A percentile compares a stretch with the other conserved stretches of the same genome.
Conservation (phyloP, 2,797 vertebrate genomes). For the Crenichthys baileyi region DNA sequence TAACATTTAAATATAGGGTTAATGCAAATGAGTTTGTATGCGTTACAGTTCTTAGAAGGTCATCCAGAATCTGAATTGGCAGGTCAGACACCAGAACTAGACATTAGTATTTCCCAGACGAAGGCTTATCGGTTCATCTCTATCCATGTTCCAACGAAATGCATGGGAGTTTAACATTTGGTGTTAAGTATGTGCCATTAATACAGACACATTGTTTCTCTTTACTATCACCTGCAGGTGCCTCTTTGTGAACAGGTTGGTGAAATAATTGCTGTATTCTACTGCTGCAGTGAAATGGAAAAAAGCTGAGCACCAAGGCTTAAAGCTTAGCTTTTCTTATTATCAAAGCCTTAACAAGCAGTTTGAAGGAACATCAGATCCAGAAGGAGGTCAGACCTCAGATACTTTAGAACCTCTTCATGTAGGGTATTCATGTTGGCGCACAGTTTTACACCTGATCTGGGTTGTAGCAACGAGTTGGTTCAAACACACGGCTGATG, state of each 20-base stretch:
- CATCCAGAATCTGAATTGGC: no score
- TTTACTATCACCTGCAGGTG: constrained; percentile 15
- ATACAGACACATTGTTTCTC: neutral
- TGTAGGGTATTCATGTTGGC: neutral
- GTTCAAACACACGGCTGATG: neutral
- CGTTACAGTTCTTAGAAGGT: no score
- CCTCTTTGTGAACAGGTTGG: constrained; percentile 11
- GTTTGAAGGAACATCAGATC: constrained; percentile 35
- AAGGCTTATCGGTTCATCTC: neutral
- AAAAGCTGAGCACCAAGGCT: constrained; percentile 9
- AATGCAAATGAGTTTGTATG: neutral
- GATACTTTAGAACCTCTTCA: constrained; percentile 5
- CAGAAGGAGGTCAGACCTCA: constrained; percentile 19
- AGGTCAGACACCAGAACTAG: no score
- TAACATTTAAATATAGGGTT: neutral
- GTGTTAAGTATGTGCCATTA: neutral
- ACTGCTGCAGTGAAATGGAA: constrained; percentile 17
- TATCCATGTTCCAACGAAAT: neutral
- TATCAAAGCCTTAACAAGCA: constrained; percentile 35
- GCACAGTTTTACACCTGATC: neutral
- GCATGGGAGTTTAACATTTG: neutral
- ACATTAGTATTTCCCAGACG: no score
- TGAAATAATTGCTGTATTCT: constrained; percentile 20
- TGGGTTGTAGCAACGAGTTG: neutral
- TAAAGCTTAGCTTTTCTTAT: constrained; percentile 18